Conservation (phyloP, 2,888 invertebrate species). For the Eupithecia tripunctaria region DNA sequence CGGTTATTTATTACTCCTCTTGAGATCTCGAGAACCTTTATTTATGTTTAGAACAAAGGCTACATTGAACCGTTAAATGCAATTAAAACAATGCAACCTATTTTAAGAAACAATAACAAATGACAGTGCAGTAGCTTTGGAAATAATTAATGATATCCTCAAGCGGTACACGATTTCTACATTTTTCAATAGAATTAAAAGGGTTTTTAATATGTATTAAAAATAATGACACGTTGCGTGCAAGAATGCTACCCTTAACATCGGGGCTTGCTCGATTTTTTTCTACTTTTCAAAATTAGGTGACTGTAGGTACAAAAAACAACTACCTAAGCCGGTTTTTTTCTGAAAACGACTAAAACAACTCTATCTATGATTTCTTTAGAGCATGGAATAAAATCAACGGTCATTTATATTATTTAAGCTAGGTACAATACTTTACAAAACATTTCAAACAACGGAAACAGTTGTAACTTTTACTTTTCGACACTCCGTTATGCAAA, state of each 20-base stretch:
- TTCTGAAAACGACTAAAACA: not conserved
- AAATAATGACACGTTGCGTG: slow-evolving; percentile 27
- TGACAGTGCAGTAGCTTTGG: slow-evolving; percentile 4
- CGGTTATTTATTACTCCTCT: slow-evolving; percentile 43
- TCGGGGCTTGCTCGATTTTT: slow-evolving; percentile 13
- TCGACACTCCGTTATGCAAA: slow-evolving; percentile 43
- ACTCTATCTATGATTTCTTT: not conserved
- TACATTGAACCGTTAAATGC: slow-evolving; percentile 1
- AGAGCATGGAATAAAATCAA: not conserved
- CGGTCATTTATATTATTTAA: not conserved
- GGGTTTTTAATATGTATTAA: slow-evolving; percentile 22
- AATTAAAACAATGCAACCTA: slow-evolving; percentile 13
- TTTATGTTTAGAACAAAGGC: slow-evolving; percentile 26
- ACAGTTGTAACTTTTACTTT: slow-evolving; percentile 31
- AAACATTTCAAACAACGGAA: slow-evolving; percentile 19
- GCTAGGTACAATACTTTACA: slow-evolving; percentile 1
- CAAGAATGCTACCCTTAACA: slow-evolving; percentile 27
- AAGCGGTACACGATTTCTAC: slow-evolving; percentile 13
- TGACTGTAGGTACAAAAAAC: not conserved
- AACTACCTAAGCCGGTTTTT: not conserved
- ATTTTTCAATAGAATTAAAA: slow-evolving; percentile 23
- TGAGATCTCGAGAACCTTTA: slow-evolving; percentile 23
- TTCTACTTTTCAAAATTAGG: not conserved
- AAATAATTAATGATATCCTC: not conserved
- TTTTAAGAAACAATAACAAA: slow-evolving; percentile 5